Evolutionary conservation across 64 coral and sea anemone genomes (phyloP), one percentile per base, ranked within the genome.

Genomic region (Montipora efflorescens): DNA sequence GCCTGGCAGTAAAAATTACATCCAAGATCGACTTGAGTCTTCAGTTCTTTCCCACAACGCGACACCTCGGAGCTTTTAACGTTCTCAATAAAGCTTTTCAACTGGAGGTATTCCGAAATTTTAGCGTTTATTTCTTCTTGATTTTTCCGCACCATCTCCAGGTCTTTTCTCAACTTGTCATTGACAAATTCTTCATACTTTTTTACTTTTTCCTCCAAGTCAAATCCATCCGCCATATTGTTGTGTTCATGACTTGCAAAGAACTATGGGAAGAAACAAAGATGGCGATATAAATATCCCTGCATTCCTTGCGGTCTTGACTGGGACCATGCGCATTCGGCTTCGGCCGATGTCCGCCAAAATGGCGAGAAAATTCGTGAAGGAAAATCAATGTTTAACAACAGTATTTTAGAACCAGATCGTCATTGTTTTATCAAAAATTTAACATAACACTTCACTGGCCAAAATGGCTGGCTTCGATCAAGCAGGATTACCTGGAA

Each of bases 291-390:
- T 99, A 96, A 99, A 99, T 90, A 75, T 96, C 95, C 92, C 98
- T 79, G 79, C 89, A 96, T 94, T 85, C 92, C 80, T 92, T 84
- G 92, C 92, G 53, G 70, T 76, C 61, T 46, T 57, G 51, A 78
- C 62, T 91, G 55, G 66, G 90, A 84, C 20, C 98, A 99, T 99
- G 98, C 98, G 98, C 98, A 96, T 94, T 99, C 98, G 98, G 98
- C 98, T 95, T 88, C 90, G 95, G 98, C 98, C 98, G 98, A 96
- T 99, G 98, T 96, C 98, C 98, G 98, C 98, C 98, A 95, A 94
- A 59, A 99, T 99, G 98, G 98, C 98, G 98, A 80, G 77, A 91
- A 90, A 89, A 61, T 92, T 77, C 13, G 81, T 48, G 9, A 14
- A 8, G 12, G 78, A 74, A 92, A 94, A 90, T 57, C 80, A 90